phyloP scores from a whole-genome alignment of 2,888 invertebrate genomes.

The Chesias legatella region DNA sequence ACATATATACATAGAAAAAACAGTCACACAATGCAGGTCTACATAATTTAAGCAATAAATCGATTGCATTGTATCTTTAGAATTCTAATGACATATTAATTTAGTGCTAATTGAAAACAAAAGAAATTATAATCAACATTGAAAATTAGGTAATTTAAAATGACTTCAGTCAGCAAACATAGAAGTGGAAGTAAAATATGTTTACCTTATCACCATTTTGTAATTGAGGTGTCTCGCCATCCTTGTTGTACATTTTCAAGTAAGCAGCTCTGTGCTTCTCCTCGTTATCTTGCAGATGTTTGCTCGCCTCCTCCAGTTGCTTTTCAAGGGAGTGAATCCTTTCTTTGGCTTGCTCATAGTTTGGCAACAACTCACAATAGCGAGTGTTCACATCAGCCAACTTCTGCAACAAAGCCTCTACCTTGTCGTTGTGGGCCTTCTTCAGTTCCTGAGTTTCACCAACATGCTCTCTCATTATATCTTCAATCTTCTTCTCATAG shows the following conservation, averaged over 20 bases:
- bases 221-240: conserved; percentile 88
- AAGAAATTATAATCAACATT: too few species aligned
- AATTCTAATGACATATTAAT: too few species aligned
- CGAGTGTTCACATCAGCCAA: conserved; percentile 87
- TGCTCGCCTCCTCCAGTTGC: conserved; percentile 85
- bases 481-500: conserved; percentile 88
- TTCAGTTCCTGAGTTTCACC: conserved; percentile 88
- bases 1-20: too few species aligned
- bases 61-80: too few species aligned
- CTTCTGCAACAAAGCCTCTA: conserved; percentile 86
- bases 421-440: conserved; percentile 88
- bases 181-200: too few species aligned
- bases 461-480: conserved; percentile 81
- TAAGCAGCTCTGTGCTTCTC: conserved; percentile 87
- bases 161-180: too few species aligned
- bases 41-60: too few species aligned
- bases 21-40: too few species aligned
- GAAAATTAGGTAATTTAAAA: too few species aligned
- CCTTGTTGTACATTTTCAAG: conserved; percentile 91
- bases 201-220: conserved; percentile 84
- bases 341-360: conserved; percentile 87
- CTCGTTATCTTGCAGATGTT: conserved; percentile 85
- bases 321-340: conserved; percentile 85
- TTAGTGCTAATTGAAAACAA: too few species aligned
- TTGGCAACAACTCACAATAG: conserved; percentile 88